Evolutionary conservation across 2,797 vertebrate genomes (phyloP), one percentile per base, ranked within the genome.

Genomic region (Danio kyathit): DNA sequence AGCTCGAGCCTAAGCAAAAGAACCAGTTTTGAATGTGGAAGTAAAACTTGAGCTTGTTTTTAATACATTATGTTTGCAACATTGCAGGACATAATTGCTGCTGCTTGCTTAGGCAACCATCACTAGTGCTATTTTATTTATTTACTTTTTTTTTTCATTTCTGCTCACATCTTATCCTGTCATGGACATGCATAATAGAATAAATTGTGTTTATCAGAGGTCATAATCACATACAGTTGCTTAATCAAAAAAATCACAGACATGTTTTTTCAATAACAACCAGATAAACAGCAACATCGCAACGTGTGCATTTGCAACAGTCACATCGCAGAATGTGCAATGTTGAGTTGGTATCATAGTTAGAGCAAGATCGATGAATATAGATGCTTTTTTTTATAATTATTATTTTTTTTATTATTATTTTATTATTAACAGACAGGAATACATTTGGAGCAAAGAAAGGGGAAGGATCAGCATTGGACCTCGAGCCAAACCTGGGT

Each of bases 1-100:
- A 82, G 75, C 75, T 72, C 52, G 21, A 57, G 75, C 69, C 74
- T 72, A 59, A 71, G 76, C 75, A 74, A 74, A 81, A 80, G 54
- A 59, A 69, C 16, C 52, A 46, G 48, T 76, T 80, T 41, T 73
- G 7, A 66, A 59, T 61, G 73, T 63, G 16, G n/a, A 81, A 69
- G 56, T 73, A 67, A 67, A 67, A 73, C 74, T 49, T 82, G 8
- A 61, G 71, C 29, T 67, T 49, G 40, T 43, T 13, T 71, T 79
- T 51, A 64, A 63, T 17, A 17, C 65, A 75, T 14, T 57, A 46
- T 2, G 10, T 76, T 51, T 69, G 13, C 40, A 72, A 51, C 46
- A 51, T 29, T 63, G 11, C 14, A 70, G 21, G n/a, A 29, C 19
- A 43, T 60, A 41, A 70, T 56, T 40, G 49, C 10, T 38, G 38